A percentile compares a stretch with the other conserved stretches of the same genome.
phyloP scores from a whole-genome alignment of 2,113 vertebrate species.

The Ammospiza nelsoni region DNA sequence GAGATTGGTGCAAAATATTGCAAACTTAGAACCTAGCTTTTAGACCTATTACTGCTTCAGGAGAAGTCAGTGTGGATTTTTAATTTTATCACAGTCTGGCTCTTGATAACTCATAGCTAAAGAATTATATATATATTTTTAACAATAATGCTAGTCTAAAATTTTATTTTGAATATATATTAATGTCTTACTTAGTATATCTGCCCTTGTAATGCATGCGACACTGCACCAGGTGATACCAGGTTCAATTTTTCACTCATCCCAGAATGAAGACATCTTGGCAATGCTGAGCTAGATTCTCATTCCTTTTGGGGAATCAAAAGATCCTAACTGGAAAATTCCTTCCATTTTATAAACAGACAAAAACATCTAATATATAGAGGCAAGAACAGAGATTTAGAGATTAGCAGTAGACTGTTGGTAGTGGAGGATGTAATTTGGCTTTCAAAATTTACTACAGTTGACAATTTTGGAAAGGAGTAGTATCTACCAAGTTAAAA shows the following conservation, averaged over 20 bases:
- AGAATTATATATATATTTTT: not conserved
- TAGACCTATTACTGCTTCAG: not conserved
- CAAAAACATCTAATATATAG: not conserved
- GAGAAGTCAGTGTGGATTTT: not conserved
- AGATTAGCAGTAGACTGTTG: not conserved
- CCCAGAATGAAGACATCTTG: not conserved
- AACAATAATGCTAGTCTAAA: not conserved
- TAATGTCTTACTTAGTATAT: not conserved
- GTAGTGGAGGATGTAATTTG: not conserved
- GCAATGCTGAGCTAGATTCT: not conserved
- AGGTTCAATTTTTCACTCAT: not conserved
- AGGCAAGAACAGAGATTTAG: not conserved
- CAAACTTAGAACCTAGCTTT: not conserved
- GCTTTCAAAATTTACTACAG: not conserved
- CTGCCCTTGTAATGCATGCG: not conserved
- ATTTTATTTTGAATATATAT: not conserved
- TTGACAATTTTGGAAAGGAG: not conserved
- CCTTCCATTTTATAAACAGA: not conserved
- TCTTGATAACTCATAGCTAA: not conserved
- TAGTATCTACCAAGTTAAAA: not conserved
- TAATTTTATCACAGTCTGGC: not conserved
- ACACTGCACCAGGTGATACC: not conserved
- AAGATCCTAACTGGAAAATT: not conserved
- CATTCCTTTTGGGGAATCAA: not conserved
- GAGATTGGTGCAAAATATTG: not conserved